Percentiles rank a stretch among this genome's conserved stretches.
Conservation (phyloP, 2,797 vertebrate genomes). For the Pygocentrus nattereri region DNA sequence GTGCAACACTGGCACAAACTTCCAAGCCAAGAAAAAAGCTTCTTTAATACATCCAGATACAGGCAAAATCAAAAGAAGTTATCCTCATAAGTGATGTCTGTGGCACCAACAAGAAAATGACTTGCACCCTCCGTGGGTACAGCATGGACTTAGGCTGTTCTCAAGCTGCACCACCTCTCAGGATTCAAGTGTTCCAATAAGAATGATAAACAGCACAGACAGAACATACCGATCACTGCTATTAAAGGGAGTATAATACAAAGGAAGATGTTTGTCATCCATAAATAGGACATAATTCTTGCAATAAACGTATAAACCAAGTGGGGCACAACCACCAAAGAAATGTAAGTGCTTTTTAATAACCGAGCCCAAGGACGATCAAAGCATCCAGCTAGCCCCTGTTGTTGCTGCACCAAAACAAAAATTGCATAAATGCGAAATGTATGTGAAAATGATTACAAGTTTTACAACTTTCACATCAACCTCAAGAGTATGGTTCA, state of each 20-base stretch:
- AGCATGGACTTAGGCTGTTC: conserved; percentile 18
- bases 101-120: conserved; percentile 13
- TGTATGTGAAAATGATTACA: conserved; percentile 2
- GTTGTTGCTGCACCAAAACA: conserved; percentile 30
- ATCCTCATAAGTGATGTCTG: not conserved
- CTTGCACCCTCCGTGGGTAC: conserved; percentile 12
- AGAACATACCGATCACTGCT: conserved; percentile 14
- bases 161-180: conserved; percentile 11
- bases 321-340: not conserved
- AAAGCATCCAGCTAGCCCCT: not conserved
- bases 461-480: not conserved
- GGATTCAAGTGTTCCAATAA: conserved; percentile 21
- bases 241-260: conserved; percentile 41
- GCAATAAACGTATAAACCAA: conserved; percentile 22
- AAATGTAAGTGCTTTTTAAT: not conserved
- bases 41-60: conserved; percentile 46
- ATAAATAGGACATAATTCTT: not conserved
- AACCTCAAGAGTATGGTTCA: not conserved
- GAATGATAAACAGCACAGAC: conserved; percentile 26
- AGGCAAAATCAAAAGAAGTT: conserved; percentile 8
- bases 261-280: conserved; percentile 16
- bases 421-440: conserved; percentile 38
- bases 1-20: conserved; percentile 31
- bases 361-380: conserved; percentile 20
- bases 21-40: conserved; percentile 16